Base-by-base conservation (phyloP, 2,797 vertebrate genomes). In the Todus mexicanus region DNA sequence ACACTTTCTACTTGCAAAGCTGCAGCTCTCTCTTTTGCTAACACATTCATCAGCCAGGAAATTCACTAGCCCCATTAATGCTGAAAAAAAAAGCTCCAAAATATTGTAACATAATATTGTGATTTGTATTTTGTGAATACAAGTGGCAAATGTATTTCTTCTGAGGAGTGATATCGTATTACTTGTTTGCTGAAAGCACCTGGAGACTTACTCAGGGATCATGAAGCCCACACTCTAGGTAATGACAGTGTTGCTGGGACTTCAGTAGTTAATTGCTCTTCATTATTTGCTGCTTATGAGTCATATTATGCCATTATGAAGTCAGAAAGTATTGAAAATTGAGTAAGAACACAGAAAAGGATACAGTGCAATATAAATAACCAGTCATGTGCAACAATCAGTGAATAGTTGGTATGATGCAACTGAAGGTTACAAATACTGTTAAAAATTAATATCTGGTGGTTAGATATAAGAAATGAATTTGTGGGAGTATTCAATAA, bases 211-310 rank as follows among this genome's bases (percentile, higher is more conserved):
- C 0, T 89, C 86, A 69, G 56, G 64, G 63, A 72, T 47, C 21
- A 64, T 35, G 61, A 87, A 90, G 60, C 23, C 33, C 50, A 42
- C 26, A 83, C 38, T 51, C 8, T 18, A 89, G 59, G 69, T 89
- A 95, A 93, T 72, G 45, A 77, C 70, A 77, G 57, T 47, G 35
- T 60, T 70, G 35, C 43, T 56, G 72, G 61, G 72, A 68, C 38
- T 85, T 80, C 38, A 61, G 0, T 12, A 90, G 38, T 84, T 90
- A 90, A 93, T 89, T 94, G 38, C 7, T 75, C 38, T 76, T 90
- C 74, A 71, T 87, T 94, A 85, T 72, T 90, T 85, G 14, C 42
- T 89, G 85, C 63, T 88, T 87, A 71, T 82, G 78, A 94, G 29
- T 74, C 87, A 83, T 60, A 42, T 71, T 92, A 84, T 65, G 15